Evolutionary conservation across 2,888 invertebrate species (phyloP).

Genomic region (Rhorus exstirpatorius): DNA sequence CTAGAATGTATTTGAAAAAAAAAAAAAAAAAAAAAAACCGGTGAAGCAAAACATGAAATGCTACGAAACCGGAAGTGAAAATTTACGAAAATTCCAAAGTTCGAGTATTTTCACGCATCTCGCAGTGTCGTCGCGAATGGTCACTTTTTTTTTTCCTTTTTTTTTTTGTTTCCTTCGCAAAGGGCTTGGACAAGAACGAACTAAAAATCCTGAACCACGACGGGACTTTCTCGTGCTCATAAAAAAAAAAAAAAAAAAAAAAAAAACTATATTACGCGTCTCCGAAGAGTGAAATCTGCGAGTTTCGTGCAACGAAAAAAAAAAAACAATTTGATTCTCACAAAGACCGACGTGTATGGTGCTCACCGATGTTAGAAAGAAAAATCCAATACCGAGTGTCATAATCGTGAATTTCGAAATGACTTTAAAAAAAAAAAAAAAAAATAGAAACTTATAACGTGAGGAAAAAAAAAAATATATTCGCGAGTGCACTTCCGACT

Average conservation of each 20-base stretch:
- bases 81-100: neutral
- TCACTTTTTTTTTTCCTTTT: slow-evolving; percentile 17
- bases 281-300: slow-evolving; percentile 56
- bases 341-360: slow-evolving; percentile 44
- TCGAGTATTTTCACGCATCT: slow-evolving; percentile 36
- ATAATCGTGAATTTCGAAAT: slow-evolving; percentile 44
- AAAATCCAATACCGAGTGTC: slow-evolving; percentile 63
- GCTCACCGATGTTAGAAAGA: slow-evolving; percentile 29
- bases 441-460: slow-evolving; percentile 26
- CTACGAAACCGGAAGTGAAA: slow-evolving; percentile 55
- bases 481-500: slow-evolving; percentile 57
- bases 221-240: slow-evolving; percentile 46
- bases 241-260: slow-evolving; percentile 5
- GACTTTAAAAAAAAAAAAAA: slow-evolving; percentile 7
- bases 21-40: slow-evolving; percentile 63
- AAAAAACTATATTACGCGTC: slow-evolving; percentile 31
- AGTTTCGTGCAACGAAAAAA: slow-evolving; percentile 34
- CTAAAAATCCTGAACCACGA: slow-evolving; percentile 27
- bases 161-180: slow-evolving; percentile 18
- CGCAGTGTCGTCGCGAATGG: slow-evolving; percentile 15
- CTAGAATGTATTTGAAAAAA: slow-evolving; percentile 83
- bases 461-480: slow-evolving; percentile 9
- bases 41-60: slow-evolving; percentile 51
- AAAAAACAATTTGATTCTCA: slow-evolving; percentile 23
- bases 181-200: neutral